Evolutionary conservation across 2,113 vertebrate species (phyloP).

Genomic region (Python bivittatus): DNA sequence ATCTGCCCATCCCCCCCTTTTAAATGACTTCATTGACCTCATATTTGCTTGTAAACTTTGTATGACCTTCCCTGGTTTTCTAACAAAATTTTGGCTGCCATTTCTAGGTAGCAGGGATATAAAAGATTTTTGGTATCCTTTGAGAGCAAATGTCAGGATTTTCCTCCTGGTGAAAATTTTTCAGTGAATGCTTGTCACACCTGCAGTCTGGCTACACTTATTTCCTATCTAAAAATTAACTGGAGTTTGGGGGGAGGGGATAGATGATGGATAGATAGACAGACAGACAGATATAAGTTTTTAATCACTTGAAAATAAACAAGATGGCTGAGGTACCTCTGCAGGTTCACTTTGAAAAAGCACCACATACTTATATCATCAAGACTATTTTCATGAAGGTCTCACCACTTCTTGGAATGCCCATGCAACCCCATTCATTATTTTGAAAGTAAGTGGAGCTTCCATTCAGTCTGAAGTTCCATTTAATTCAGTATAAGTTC

Average conservation of each 20-base stretch:
- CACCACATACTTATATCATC: not conserved
- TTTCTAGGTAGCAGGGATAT: not conserved
- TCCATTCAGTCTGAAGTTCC: not conserved
- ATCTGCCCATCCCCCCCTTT: not conserved
- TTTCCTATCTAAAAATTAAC: not conserved
- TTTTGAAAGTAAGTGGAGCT: not conserved
- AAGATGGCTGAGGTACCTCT: not conserved
- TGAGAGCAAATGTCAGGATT: not conserved
- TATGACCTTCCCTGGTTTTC: not conserved
- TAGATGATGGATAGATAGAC: not conserved
- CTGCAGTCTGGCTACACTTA: not conserved
- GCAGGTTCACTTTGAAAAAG: not conserved
- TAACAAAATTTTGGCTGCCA: not conserved
- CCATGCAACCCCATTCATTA: not conserved
- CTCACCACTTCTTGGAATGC: not conserved
- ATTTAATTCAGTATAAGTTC: not conserved
- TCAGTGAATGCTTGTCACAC: not conserved
- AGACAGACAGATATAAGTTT: not conserved
- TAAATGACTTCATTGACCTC: not conserved
- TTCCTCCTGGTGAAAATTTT: not conserved
- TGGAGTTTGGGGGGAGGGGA: not conserved
- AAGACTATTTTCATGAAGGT: not conserved
- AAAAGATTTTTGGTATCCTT: not conserved
- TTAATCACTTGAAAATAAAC: not conserved
- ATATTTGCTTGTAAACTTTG: not conserved